Evolutionary conservation across 2,797 vertebrate species (phyloP), one percentile per base, ranked within the genome.

Genomic region (Catostomus latipinnis): DNA sequence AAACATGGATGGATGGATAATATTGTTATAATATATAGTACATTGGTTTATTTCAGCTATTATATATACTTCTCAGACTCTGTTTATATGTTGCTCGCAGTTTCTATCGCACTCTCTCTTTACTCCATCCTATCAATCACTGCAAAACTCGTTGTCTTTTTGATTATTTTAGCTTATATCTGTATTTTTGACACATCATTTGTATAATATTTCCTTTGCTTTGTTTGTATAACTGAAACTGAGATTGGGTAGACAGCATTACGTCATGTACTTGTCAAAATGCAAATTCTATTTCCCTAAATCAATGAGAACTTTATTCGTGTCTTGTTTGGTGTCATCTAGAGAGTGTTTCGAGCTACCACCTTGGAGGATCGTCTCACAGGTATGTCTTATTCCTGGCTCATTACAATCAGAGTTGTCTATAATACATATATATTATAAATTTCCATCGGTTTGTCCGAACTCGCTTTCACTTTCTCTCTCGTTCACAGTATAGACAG

Each of bases 401-500:
- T 5, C 11, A 9, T 6, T 12, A 6, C n/a, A 4, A 34, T 1
- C 34, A 34, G 34, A 34, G 34, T 3, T 34, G 34, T 34, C 34
- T 34, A 34, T 34, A 34, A 34, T 34, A 34, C 34, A 34, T 34
- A 34, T 34, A 34, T 34, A 34, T 34, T 34, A 34, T 34, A 34
- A 3, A 66, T 9, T 13, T 56, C 7, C 6, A 45, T 14, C 7
- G 6, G 12, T 63, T 54, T 13, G 2, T 14, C 46, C 12, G 6
- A 65, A 65, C 62, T 65, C 43, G 5, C 6, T 46, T 65, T 10
- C 3, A 13, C 9, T 69, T 65, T 58, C 14, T 22, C 65, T 65
- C 0, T 60, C 8, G n/a, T 1, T 43, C 22, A 58, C 84, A 86
- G 90, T 89, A 83, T 89, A 84, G 90, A 90, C 81, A 76, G 83